Evolutionary conservation across 2,888 invertebrate species (phyloP).

Genomic region (Caenorhabditis imperialis): DNA sequence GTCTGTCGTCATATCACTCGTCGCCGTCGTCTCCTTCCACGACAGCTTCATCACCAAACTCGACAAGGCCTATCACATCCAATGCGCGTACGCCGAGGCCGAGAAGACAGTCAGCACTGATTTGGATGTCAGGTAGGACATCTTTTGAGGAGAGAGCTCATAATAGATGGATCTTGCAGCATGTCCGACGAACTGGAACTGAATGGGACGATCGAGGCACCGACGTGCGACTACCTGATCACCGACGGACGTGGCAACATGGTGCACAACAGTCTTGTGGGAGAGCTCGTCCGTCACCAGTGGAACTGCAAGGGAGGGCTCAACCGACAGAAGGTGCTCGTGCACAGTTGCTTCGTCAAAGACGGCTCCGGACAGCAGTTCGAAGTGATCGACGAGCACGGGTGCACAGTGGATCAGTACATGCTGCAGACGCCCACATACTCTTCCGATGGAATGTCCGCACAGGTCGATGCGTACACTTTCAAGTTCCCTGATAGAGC

Average conservation of each 20-base stretch:
- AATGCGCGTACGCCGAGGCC: constrained; percentile 74
- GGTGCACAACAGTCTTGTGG: constrained; percentile 61
- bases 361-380: constrained; percentile 72
- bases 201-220: constrained; percentile 57
- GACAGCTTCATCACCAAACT: constrained; percentile 76
- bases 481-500: constrained; percentile 74
- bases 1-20: constrained; percentile 74
- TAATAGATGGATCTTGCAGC: constrained; percentile 11
- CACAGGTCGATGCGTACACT: constrained; percentile 69
- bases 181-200: constrained; percentile 48
- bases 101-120: constrained; percentile 70
- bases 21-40: constrained; percentile 77
- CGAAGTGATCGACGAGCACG: constrained; percentile 70
- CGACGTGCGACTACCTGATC: constrained; percentile 64
- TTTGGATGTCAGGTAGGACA: constrained; percentile 71
- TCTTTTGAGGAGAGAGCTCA: not conserved
- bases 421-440: constrained; percentile 73
- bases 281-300: constrained; percentile 67
- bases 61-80: constrained; percentile 75
- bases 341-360: constrained; percentile 75
- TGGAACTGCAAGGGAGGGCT: constrained; percentile 66
- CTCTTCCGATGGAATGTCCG: constrained; percentile 56
- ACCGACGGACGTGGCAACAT: constrained; percentile 36
- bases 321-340: constrained; percentile 55
- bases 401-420: constrained; percentile 69